These are phyloP conservation scores for Sericinus montela DNA, from an alignment of 2,888 invertebrate genomes.

Conservation along the genomic window DNA sequence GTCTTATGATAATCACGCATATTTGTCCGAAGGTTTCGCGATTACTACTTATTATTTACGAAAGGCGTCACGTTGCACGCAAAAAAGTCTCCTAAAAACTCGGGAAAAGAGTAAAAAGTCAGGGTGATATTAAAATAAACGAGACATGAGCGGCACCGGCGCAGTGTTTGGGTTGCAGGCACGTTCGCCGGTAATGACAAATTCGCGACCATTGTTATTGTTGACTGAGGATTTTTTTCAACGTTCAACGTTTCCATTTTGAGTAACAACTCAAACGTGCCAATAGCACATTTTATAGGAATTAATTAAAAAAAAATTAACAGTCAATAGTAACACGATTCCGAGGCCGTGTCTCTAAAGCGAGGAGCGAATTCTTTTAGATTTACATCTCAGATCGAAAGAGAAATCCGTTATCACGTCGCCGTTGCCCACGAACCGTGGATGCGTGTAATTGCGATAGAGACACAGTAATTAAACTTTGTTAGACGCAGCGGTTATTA, in stretches of 20 bases:
- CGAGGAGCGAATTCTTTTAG: conserved; percentile 57
- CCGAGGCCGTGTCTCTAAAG: conserved; percentile 41
- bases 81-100: conserved; percentile 42
- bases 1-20: conserved; percentile 44
- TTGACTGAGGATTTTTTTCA: conserved; percentile 57
- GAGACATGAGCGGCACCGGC: conserved; percentile 47
- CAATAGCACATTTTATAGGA: conserved; percentile 57
- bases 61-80: conserved; percentile 54
- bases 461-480: conserved; percentile 60
- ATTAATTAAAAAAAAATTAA: conserved; percentile 58
- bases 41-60: conserved; percentile 36
- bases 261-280: conserved; percentile 66
- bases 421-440: conserved; percentile 62
- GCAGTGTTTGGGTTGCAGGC: conserved; percentile 60
- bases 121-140: conserved; percentile 65
- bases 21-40: conserved; percentile 31
- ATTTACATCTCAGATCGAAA: conserved; percentile 61
- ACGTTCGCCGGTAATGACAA: conserved; percentile 70
- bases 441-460: conserved; percentile 75
- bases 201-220: conserved; percentile 65
- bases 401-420: conserved; percentile 62
- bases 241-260: conserved; percentile 60
- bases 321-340: conserved; percentile 20
- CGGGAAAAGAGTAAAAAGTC: conserved; percentile 61
- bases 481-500: conserved; percentile 56